Evolutionary conservation across 1,140 invertebrate genomes (phyloP), one percentile per base, ranked within the genome.

Genomic region (Zaprionus nigranus): DNA sequence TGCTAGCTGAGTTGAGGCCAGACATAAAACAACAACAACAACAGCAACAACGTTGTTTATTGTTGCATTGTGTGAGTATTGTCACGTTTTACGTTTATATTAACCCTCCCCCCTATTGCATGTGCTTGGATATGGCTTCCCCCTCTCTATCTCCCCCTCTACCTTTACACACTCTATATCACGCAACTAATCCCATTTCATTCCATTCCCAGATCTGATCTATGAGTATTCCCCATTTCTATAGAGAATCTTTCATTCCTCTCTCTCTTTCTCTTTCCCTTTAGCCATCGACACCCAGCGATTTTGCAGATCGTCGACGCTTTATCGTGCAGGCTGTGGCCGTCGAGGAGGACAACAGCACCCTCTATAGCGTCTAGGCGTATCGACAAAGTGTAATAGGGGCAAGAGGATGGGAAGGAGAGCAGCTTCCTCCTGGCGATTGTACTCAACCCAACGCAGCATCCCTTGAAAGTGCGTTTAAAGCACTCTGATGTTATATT

Each of bases 41-140:
- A 70, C 34, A 56, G 65, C 36, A 60, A 75, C 34, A 56, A 69
- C 69, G 75, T 59, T 61, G 65, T 13, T 66, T 67, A 69, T 61
- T 78, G 66, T 88, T 81, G 77, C 63, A 82, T 87, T 90, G 87
- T 88, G 84, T 90, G 86, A 90, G 86, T 90, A 90, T 82, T 78
- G 65, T 75, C 53, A 66, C 63, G 76, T 56, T 72, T 62, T 56
- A 49, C 38, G 56, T 57, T 46, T 26, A 40, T 49, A 43, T 61
- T 24, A 24, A 56, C 24, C 17, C 36, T 56, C 12, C 11, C 1
- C 30, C 36, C 20, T 60, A 22, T 30, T 65, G 81, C 78, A 80
- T 80, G 79, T 43, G 62, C 62, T 72, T 76, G 12, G 30, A 12
- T 20, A 40, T 67, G 3, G 38, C 3, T 11, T 34, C 46, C 1